Evolutionary conservation across 1,140 invertebrate genomes (phyloP), one percentile per base, ranked within the genome.

Genomic region (Ostrea denselamellosa): DNA sequence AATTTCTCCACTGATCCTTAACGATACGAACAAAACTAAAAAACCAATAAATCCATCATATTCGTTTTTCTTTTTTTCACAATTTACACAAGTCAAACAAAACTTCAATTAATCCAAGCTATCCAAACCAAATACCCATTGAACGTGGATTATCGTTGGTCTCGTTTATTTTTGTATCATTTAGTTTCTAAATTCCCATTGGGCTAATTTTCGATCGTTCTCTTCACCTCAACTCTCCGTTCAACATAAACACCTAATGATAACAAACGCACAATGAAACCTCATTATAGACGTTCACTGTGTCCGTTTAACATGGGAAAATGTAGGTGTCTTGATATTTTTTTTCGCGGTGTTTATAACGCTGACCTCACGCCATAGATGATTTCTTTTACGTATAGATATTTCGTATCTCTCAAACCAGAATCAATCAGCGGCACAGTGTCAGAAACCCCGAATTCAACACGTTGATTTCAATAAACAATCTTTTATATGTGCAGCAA

Each of bases 131-230:
- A 22, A 25, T 28, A 9, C 25, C 68, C 10, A 77, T 28, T 77
- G 28, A 77, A 14, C 25, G 12, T 12, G 28, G 25, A 14, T 77
- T 34, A 77, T 77, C 25, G 28, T 17, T 8, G 25, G 68, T 77
- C 25, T 77, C 25, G 28, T 77, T 77, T 77, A 77, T 77, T 77
- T 62, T 77, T 34, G 68, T 28, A 77, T 77, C 68, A 34, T 77
- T 77, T 77, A 34, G 68, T 77, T n/a, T 77, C 68, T 22, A 9
- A 77, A 28, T 28, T 28, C 28, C 68, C 68, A 28, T 77, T 12
- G 28, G 68, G 68, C 25, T 77, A 77, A 19, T 44, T 77, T 77
- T 77, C 68, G 68, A 77, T 77, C 68, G 7, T 34, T 34, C 28
- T 34, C 68, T 77, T 28, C 68, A 28, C 68, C 28, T 8, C 7